Percentiles rank a stretch among this genome's conserved stretches.
Evolutionary conservation across 1,140 invertebrate species (phyloP).

Genomic region (Hylaeus volcanicus): DNA sequence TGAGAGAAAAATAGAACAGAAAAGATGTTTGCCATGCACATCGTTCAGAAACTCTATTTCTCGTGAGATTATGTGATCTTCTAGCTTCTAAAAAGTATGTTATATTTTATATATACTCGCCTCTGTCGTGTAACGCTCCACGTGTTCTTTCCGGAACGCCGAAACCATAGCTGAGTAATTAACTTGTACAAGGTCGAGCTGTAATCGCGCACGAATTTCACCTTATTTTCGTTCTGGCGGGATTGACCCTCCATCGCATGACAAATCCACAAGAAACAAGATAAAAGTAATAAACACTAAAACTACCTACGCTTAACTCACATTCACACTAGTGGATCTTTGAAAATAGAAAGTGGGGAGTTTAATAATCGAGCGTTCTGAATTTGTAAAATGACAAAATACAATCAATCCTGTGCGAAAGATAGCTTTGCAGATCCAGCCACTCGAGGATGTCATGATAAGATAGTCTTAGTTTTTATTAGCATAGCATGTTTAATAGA

Average conservation of each 20-base stretch:
- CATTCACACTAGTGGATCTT: too few relatives aligned
- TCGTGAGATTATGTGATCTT: conserved; percentile 48
- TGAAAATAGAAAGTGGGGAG: too few relatives aligned
- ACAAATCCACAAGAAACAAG: too few relatives aligned
- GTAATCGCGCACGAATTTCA: background rate
- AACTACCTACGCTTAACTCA: too few relatives aligned
- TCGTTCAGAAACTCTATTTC: conserved; percentile 24
- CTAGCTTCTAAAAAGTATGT: conserved; percentile 56
- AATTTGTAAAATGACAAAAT: too few relatives aligned
- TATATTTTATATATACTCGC: conserved; percentile 54
- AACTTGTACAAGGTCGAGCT: background rate
- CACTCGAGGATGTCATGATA: too few relatives aligned
- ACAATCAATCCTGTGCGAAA: too few relatives aligned
- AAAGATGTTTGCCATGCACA: conserved; percentile 3
- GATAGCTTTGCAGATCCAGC: too few relatives aligned
- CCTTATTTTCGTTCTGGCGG: background rate
- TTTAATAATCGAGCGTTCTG: too few relatives aligned
- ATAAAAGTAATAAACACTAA: too few relatives aligned
- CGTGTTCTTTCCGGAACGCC: conserved; percentile 4
- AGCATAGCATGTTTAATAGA: too few relatives aligned
- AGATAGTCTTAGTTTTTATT: too few relatives aligned
- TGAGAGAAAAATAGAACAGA: background rate
- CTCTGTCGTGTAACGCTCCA: background rate
- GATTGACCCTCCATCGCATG: background rate
- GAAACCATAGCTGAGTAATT: background rate